Percentiles rank a stretch among this genome's conserved stretches.
Conservation (phyloP, 2,113 vertebrate genomes). For the Isurus oxyrinchus region DNA sequence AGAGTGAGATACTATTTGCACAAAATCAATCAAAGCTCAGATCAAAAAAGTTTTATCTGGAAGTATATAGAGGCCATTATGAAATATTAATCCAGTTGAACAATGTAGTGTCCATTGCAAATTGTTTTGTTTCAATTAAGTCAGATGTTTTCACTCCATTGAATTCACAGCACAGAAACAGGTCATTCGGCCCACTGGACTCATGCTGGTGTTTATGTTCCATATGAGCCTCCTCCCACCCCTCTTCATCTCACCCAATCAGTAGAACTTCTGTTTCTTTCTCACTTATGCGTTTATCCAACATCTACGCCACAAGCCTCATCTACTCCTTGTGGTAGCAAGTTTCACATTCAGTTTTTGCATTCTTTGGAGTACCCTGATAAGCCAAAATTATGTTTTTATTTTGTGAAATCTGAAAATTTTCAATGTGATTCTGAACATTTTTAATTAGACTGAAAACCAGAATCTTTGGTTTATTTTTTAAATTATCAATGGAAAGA, state of each 20-base stretch:
- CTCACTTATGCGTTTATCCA: too few relatives aligned
- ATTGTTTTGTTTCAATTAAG: neutral
- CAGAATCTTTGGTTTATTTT: neutral
- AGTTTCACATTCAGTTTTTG: neutral
- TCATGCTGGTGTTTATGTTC: too few relatives aligned
- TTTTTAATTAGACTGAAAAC: neutral
- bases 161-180: too few relatives aligned
- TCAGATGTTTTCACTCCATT: neutral
- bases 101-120: neutral
- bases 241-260: too few relatives aligned
- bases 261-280: too few relatives aligned
- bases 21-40: neutral
- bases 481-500: neutral
- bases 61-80: neutral
- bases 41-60: neutral
- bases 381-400: neutral
- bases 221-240: too few relatives aligned
- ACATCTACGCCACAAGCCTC: too few relatives aligned
- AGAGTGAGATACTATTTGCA: neutral
- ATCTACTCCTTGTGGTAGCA: too few relatives aligned
- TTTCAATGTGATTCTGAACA: neutral
- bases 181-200: too few relatives aligned
- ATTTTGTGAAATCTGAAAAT: neutral
- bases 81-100: neutral
- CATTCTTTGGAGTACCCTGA: neutral